Evolutionary conservation across 30 jellyfish, hydroid and myxozoan species (phyloP).

Genomic region (Haliclystus octoradiatus): DNA sequence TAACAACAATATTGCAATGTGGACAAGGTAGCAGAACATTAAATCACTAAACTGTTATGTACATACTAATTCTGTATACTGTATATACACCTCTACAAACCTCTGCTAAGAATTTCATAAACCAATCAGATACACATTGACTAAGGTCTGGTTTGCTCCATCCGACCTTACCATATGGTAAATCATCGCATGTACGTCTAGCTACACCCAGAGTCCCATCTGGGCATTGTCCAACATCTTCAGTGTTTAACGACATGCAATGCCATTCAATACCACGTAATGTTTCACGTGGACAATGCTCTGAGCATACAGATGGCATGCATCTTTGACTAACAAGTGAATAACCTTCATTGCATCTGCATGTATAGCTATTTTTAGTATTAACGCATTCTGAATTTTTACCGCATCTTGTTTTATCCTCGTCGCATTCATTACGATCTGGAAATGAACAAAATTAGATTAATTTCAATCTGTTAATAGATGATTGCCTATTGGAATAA

Average conservation of each 20-base stretch:
- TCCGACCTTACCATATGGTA: background rate
- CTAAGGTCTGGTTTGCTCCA: constrained; percentile 22
- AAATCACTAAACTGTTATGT: too few species aligned
- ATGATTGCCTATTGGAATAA: too few species aligned
- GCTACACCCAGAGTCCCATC: constrained; percentile 8
- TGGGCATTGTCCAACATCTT: background rate
- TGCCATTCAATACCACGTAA: background rate
- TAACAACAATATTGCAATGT: too few species aligned
- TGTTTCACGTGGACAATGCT: background rate
- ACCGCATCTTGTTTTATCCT: constrained; percentile 12
- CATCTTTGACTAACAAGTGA: constrained; percentile 1
- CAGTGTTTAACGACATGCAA: background rate
- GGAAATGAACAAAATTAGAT: too few species aligned
- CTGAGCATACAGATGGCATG: too few species aligned
- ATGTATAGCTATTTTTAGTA: constrained; percentile 9
- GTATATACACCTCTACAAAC: too few species aligned
- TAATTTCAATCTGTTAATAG: too few species aligned
- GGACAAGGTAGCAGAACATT: too few species aligned
- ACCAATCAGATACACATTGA: constrained; percentile 21
- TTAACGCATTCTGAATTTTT: constrained; percentile 11
- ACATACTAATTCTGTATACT: too few species aligned
- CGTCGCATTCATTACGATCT: constrained; percentile 37
- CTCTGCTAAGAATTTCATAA: background rate
- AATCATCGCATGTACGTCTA: background rate
- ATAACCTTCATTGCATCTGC: constrained; percentile 21